Percentiles rank a stretch among this genome's conserved stretches.
Evolutionary conservation across 2,113 vertebrate genomes (phyloP).

Genomic region (Chaetops frenatus): DNA sequence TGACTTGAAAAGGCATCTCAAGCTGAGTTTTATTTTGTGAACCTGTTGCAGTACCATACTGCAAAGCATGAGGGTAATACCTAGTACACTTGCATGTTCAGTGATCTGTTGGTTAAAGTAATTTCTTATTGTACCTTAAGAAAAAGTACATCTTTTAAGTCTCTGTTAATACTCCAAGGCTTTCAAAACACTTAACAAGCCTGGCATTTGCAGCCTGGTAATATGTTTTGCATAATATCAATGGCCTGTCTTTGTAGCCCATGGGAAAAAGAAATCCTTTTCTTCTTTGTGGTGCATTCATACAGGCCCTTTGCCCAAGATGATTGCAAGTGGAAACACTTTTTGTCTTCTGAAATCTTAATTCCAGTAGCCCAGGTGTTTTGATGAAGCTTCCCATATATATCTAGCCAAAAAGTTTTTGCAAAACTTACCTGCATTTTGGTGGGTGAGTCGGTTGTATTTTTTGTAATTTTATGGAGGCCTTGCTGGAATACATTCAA

Average conservation of each 20-base stretch:
- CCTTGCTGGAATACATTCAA: neutral
- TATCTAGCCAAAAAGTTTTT: neutral
- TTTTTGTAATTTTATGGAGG: neutral
- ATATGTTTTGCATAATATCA: conserved; percentile 20
- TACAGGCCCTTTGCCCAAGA: neutral
- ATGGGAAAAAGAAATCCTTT: conserved; percentile 17
- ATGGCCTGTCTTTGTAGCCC: neutral
- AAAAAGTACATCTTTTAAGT: neutral
- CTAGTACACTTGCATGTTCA: neutral
- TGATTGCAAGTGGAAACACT: neutral
- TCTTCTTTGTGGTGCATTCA: neutral
- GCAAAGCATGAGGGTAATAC: neutral
- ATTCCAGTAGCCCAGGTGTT: neutral
- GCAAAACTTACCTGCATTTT: neutral
- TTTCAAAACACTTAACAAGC: neutral
- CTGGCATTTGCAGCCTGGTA: neutral
- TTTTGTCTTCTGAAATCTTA: conserved; percentile 4
- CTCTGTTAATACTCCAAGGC: neutral
- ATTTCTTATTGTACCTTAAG: neutral
- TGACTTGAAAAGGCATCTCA: neutral
- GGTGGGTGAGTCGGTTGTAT: neutral
- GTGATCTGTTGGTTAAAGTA: neutral
- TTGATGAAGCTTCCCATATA: neutral
- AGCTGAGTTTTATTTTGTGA: neutral
- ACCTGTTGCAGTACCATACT: neutral